Percentiles rank a stretch among this genome's conserved stretches.
Conservation (phyloP, 2,797 vertebrate species). For the Sparidentex hasta region DNA sequence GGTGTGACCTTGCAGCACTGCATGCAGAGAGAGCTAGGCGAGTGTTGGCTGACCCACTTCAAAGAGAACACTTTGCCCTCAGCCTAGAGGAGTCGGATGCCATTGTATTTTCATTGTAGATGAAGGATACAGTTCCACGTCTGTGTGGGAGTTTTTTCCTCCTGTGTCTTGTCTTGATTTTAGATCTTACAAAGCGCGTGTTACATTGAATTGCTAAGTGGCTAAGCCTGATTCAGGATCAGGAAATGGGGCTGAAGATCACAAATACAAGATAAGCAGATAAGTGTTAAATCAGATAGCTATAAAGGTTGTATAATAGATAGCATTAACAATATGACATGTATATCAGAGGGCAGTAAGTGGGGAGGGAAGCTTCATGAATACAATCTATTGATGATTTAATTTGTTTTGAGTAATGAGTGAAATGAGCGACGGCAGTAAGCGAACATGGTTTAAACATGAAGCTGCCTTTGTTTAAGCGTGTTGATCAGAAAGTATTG, state of each 20-base stretch:
- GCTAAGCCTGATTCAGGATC: background rate
- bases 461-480: slow-evolving; percentile 10
- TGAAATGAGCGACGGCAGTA: background rate
- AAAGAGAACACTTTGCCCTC: slow-evolving; percentile 68
- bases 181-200: background rate
- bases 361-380: background rate
- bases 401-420: background rate
- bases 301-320: background rate
- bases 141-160: slow-evolving; percentile 23
- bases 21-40: slow-evolving; percentile 60
- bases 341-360: background rate
- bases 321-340: background rate
- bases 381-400: slow-evolving; percentile 11
- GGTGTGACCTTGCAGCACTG: slow-evolving; percentile 76
- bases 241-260: slow-evolving; percentile 1
- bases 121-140: slow-evolving; percentile 44
- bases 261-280: background rate
- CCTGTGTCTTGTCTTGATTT: slow-evolving; percentile 11
- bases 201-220: background rate
- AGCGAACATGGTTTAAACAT: background rate
- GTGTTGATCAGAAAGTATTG: slow-evolving; percentile 18
- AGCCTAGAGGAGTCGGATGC: slow-evolving; percentile 57
- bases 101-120: slow-evolving; percentile 51
- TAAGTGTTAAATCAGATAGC: background rate
- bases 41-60: slow-evolving; percentile 79